Base-by-base conservation (phyloP, 2,113 vertebrate species). In the Bos javanicus region DNA sequence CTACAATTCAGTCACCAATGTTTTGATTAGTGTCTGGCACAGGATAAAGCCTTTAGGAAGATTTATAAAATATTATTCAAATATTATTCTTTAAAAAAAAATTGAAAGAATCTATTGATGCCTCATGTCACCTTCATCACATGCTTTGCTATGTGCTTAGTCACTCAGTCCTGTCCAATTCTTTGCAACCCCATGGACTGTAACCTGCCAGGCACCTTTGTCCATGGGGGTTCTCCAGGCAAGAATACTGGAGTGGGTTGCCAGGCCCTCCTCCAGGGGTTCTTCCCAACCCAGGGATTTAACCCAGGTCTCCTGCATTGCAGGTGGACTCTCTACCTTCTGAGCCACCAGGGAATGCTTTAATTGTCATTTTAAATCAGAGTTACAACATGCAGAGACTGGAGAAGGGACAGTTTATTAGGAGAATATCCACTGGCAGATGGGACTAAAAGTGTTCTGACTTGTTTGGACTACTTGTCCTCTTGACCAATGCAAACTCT, bases 61-160 rank as follows among this genome's bases (percentile, higher is more conserved):
- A 87, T 80, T 94, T 96, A 33, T 52, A 81, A 87, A 94, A 83
- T 90, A 54, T 57, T 52, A 83, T 43, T 94, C 28, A 90, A 46
- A 36, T 80, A 71, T 85, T 67, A 43, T 95, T 96, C 17, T 94
- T 90, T 92, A 81, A 57, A 85, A 33, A 60, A 94, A 86, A 46
- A 90, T 30, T 92, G 21, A 64, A 57, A 91, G 7, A 89, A 84
- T 64, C 52, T 78, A 15, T 52, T 64, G 28, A 90, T 90, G 46
- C 25, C 59, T 90, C 80, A 62, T 16, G 52, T 33, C 33, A 83
- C 46, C 15, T 76, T 94, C 28, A 82, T 78, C 39, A 59, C 16
- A 46, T 89, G 21, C 30, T 62, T 6, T 74, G 36, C 67, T 74
- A 11, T 74, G 36, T 74, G 67, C 21, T 74, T 74, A 39, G 67